Evolutionary conservation across 2,113 vertebrate genomes (phyloP), one percentile per base, ranked within the genome.

Genomic region (Nipponia nippon): DNA sequence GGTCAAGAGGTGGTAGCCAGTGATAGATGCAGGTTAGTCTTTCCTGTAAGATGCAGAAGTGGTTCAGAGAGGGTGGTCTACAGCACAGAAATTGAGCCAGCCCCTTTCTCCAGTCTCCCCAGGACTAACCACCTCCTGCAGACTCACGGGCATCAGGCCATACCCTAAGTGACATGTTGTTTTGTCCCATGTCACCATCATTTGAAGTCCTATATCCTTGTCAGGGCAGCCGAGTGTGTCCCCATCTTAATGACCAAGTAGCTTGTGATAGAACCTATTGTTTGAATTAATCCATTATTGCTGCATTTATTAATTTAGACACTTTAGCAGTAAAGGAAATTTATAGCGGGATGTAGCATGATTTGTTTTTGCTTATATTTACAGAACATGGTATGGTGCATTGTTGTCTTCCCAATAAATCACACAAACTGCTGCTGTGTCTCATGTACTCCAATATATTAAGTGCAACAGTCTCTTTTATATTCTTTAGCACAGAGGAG

Each of bases 391-490:
- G 66, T 36, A 49, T 5, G 75, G 78, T 22, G 19, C 61, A 22
- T 86, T 92, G 55, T 50, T 83, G 19, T 32, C 81, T 83, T 65
- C 58, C 38, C 81, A 69, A 50, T 91, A 91, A 91, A 93, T 91
- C 93, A 91, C 21, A 58, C 26, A 83, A 93, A 93, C 87, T 90
- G 75, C 89, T 95, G 66, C 87, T 61, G 36, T 77, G 65, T 85
- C 84, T 93, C 89, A 36, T 11, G 20, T 32, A n/a, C 70, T 85
- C 29, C 62, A 38, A 72, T 83, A 84, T n/a, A 88, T 89, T 85
- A 79, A 90, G 94, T 83, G 86, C 92, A 96, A 82, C 50, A 86
- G n/a, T 80, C 63, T 75, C 49, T 85, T 90, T 80, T 52, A 76
- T 85, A 85, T 82, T 61, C 77, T 73, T 83, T n/a, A 94, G 89